These are phyloP conservation scores for Schizothorax lantsangensis DNA, from an alignment of 2,797 vertebrate genomes.

Conservation along the genomic window DNA sequence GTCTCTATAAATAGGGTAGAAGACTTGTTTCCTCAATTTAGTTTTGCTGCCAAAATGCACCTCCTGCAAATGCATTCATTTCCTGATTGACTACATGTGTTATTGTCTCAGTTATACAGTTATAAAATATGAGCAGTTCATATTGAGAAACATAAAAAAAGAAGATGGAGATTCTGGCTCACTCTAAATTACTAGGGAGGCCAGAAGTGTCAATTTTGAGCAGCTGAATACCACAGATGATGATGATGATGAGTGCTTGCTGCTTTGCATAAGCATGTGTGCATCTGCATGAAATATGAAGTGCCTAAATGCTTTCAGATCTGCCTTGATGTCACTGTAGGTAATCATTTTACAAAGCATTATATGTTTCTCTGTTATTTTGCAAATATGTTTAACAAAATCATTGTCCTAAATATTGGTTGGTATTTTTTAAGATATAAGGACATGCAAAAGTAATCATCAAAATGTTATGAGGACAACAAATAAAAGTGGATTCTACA, in stretches of 20 bases:
- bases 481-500: background rate
- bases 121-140: slow-evolving; percentile 6
- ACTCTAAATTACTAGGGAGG: slow-evolving; percentile 1
- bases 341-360: background rate
- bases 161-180: slow-evolving; percentile 1
- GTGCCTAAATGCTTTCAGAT: background rate
- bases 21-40: background rate
- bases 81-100: slow-evolving; percentile 3
- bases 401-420: slow-evolving; percentile 48
- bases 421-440: slow-evolving; percentile 2
- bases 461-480: background rate
- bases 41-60: background rate
- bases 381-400: slow-evolving; percentile 20
- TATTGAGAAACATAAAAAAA: slow-evolving; percentile 4
- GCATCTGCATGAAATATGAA: slow-evolving; percentile 15
- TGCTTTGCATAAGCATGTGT: background rate
- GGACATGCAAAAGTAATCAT: background rate
- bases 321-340: background rate
- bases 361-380: background rate
- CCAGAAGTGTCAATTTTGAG: background rate
- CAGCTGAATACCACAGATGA: background rate
- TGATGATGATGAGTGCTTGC: slow-evolving; percentile 8
- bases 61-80: slow-evolving; percentile 32
- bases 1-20: background rate
- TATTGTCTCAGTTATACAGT: slow-evolving; percentile 9